Evolutionary conservation across 2,113 vertebrate species (phyloP).

Genomic region (Corvus moneduloides): DNA sequence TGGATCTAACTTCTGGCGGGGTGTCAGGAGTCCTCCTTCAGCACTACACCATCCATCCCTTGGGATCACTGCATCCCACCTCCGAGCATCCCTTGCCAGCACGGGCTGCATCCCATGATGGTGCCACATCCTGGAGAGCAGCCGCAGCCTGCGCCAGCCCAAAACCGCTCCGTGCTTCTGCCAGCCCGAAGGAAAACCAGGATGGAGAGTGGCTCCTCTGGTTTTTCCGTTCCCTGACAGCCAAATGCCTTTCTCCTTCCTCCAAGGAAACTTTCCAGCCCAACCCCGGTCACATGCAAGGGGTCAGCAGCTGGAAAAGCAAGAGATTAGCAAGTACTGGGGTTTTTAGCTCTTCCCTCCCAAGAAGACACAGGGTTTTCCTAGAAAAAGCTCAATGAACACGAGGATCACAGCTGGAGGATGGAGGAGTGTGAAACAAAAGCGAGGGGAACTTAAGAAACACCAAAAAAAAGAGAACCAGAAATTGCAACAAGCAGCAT

Average conservation of each 20-base stretch:
- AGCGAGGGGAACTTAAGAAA: not conserved
- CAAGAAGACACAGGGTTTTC: not conserved
- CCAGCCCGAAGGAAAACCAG: accelerated
- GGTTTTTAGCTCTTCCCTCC: not conserved
- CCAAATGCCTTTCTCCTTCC: not conserved
- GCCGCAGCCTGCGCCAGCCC: not conserved
- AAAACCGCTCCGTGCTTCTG: accelerated
- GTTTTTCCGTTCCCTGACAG: not conserved
- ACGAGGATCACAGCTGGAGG: accelerated
- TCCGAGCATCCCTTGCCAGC: not conserved
- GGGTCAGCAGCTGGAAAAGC: not conserved
- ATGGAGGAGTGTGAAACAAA: not conserved
- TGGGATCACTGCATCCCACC: not conserved
- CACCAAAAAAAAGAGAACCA: not conserved
- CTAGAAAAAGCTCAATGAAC: not conserved
- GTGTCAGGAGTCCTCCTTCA: not conserved
- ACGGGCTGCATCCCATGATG: accelerated
- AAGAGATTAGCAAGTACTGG: not conserved
- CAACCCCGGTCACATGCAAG: not conserved
- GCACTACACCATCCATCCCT: not conserved
- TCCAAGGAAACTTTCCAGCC: not conserved
- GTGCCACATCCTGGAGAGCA: not conserved
- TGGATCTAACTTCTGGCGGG: not conserved
- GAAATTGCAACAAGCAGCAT: not conserved
- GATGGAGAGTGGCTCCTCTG: not conserved